Evolutionary conservation across 2,888 invertebrate genomes (phyloP).

Genomic region (Cephus sareptanus): DNA sequence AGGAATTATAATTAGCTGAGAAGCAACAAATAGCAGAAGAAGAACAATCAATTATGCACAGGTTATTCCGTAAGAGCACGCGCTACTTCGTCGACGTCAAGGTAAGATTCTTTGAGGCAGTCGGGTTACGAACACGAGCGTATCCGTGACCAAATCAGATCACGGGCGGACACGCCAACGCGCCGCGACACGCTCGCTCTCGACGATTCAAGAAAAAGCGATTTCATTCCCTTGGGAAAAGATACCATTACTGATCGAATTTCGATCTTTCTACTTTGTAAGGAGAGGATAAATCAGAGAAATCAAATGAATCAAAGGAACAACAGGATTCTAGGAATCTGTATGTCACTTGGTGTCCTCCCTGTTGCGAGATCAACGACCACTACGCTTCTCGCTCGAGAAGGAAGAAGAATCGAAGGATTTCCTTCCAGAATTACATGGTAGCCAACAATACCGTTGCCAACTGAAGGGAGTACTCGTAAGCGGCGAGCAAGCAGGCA

Average conservation of each 20-base stretch:
- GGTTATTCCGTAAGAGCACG: conserved; percentile 5
- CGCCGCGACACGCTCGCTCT: conserved; percentile 4
- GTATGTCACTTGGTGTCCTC: conserved; percentile 1
- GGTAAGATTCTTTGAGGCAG: conserved; percentile 1
- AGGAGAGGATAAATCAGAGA: neutral
- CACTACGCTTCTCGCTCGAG: neutral
- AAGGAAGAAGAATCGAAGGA: neutral
- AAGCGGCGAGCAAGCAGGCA: neutral
- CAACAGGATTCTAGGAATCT: conserved; percentile 6
- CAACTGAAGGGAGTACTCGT: neutral
- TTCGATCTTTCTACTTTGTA: neutral
- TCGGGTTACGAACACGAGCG: conserved; percentile 45
- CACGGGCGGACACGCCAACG: conserved; percentile 24
- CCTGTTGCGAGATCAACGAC: conserved; percentile 9
- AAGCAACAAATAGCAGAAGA: neutral
- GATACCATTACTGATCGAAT: conserved; percentile 1
- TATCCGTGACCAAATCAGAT: conserved; percentile 51
- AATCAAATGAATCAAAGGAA: neutral
- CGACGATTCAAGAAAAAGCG: neutral
- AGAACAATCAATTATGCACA: conserved; percentile 11
- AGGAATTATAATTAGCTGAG: conserved; percentile 1
- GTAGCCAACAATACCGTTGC: neutral
- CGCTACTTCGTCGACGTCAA: conserved; percentile 2
- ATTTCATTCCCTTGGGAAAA: neutral
- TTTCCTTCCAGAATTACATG: neutral